Conservation (phyloP, 2,888 invertebrate species). For the Caenorhabditis japonica region DNA sequence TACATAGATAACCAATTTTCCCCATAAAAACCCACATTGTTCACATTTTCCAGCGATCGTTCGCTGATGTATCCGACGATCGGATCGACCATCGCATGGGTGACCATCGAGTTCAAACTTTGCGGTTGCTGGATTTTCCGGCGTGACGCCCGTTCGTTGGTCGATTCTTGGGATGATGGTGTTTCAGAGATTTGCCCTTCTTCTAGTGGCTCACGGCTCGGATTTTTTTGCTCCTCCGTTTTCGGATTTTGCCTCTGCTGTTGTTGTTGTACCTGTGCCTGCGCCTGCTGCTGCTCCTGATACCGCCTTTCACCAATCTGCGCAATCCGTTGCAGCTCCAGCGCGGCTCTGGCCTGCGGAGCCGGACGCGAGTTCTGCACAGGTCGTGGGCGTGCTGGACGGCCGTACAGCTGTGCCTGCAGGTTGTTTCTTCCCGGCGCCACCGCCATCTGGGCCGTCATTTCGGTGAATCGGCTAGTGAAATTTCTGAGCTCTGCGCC, state of each 20-base stretch:
- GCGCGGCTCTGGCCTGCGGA: conserved; percentile 18
- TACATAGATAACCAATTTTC: too few species aligned
- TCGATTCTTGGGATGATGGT: not conserved
- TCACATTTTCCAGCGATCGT: conserved; percentile 12
- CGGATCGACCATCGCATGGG: conserved; percentile 19
- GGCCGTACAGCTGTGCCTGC: conserved; percentile 36
- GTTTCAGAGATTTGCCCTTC: not conserved
- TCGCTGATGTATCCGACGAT: conserved; percentile 38
- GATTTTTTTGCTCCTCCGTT: not conserved
- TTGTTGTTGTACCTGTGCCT: not conserved
- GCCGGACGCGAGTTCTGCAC: conserved; percentile 4
- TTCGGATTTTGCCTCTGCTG: not conserved
- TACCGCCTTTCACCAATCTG: conserved; percentile 17
- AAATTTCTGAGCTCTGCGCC: conserved; percentile 46
- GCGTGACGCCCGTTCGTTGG: conserved; percentile 3
- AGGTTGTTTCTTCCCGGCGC: not conserved
- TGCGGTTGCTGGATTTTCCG: conserved; percentile 32
- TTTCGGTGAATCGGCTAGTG: conserved; percentile 22
- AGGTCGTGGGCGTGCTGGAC: conserved; percentile 8
- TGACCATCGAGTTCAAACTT: conserved; percentile 5
- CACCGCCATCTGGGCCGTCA: not conserved
- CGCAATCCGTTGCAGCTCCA: conserved; percentile 4
- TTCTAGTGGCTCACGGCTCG: not conserved
- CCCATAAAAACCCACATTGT: conserved; percentile 4
- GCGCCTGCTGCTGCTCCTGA: conserved; percentile 10